Evolutionary conservation across 2,113 vertebrate genomes (phyloP).

Genomic region (Butorides virescens): DNA sequence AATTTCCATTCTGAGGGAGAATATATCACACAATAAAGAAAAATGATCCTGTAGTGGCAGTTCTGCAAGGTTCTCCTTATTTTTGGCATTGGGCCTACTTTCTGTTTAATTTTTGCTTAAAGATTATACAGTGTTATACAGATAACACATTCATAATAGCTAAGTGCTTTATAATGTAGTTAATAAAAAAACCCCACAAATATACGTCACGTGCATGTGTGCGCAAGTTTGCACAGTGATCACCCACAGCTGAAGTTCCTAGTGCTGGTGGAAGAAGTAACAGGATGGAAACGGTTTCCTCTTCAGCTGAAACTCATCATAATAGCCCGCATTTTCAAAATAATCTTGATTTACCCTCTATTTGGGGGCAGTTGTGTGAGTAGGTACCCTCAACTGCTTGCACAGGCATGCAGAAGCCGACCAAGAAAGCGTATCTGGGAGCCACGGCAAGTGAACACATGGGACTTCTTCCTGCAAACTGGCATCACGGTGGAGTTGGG

Average conservation of each 20-base stretch:
- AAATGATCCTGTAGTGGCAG: not conserved
- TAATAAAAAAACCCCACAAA: not conserved
- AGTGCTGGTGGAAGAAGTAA: not conserved
- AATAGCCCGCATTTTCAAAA: not conserved
- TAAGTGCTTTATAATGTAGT: not conserved
- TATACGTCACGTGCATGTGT: not conserved
- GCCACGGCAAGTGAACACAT: not conserved
- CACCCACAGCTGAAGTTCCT: not conserved
- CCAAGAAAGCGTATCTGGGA: not conserved
- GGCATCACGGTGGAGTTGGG: not conserved
- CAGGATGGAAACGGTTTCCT: not conserved
- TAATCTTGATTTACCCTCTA: not conserved
- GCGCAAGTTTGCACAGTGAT: not conserved
- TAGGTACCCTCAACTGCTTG: not conserved
- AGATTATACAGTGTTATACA: not conserved
- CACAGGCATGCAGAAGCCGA: not conserved
- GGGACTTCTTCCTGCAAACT: not conserved
- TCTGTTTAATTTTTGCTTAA: constrained; percentile 30
- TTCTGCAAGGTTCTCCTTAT: not conserved
- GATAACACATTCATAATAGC: not conserved
- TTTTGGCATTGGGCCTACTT: not conserved
- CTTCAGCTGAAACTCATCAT: not conserved
- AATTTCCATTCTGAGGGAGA: not conserved
- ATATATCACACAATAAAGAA: not conserved
- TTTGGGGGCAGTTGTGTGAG: not conserved